Evolutionary conservation across 1,140 invertebrate genomes (phyloP).

Genomic region (Hestina assimilis): DNA sequence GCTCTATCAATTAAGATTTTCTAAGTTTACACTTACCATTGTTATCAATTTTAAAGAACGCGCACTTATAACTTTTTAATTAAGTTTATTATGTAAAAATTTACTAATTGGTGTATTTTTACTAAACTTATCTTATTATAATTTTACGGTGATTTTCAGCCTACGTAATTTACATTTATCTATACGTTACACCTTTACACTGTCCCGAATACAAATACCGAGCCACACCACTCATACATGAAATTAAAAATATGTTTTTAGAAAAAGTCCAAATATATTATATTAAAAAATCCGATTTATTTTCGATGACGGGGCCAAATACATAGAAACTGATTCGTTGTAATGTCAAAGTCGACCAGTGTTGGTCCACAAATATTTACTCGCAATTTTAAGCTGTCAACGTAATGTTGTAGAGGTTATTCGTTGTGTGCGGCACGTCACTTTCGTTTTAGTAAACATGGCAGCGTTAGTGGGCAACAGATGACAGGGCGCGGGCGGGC

Average conservation of each 20-base stretch:
- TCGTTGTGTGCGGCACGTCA: slow-evolving; percentile 72
- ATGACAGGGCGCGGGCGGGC: slow-evolving; percentile 70
- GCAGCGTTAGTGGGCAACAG: slow-evolving; percentile 69
- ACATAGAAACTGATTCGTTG: slow-evolving; percentile 53
- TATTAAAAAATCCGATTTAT: slow-evolving; percentile 12
- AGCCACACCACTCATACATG: slow-evolving; percentile 16
- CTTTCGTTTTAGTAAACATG: slow-evolving; percentile 74
- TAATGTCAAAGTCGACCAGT: slow-evolving; percentile 42
- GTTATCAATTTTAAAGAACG: slow-evolving; percentile 11
- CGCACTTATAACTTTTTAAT: neutral
- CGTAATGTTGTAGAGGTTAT: slow-evolving; percentile 64
- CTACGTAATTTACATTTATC: neutral
- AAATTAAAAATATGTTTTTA: slow-evolving; percentile 12
- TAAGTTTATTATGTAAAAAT: neutral
- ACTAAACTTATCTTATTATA: neutral
- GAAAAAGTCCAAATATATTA: slow-evolving; percentile 14
- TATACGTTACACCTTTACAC: slow-evolving; percentile 15
- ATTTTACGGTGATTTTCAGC: neutral
- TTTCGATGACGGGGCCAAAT: slow-evolving; percentile 11
- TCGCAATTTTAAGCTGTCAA: slow-evolving; percentile 41
- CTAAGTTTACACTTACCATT: slow-evolving; percentile 17
- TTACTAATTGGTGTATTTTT: slow-evolving; percentile 15
- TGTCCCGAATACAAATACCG: slow-evolving; percentile 1
- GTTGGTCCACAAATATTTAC: slow-evolving; percentile 38
- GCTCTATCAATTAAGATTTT: neutral